phyloP scores from a whole-genome alignment of 2,888 invertebrate genomes.

The Saturnia pavonia region DNA sequence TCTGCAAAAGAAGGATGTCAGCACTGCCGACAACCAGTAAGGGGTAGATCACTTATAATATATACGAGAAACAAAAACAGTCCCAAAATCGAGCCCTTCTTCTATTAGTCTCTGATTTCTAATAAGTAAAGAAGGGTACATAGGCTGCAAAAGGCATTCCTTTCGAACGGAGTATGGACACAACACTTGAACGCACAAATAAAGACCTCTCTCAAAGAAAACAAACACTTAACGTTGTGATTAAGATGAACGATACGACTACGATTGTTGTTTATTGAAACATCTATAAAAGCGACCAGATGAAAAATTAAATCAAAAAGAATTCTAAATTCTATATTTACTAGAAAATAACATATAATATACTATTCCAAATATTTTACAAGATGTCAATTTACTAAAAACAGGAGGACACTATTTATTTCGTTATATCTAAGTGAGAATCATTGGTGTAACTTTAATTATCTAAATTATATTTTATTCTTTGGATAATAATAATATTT shows the following conservation, averaged over 20 bases:
- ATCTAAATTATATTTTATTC: too few relatives aligned
- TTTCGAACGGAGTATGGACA: neutral
- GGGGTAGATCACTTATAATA: too few relatives aligned
- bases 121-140: neutral
- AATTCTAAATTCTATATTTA: neutral
- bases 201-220: slow-evolving; percentile 3
- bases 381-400: too few relatives aligned
- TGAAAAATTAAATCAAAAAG: neutral
- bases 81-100: too few relatives aligned
- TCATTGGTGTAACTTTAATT: too few relatives aligned
- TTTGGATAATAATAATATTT: neutral
- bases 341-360: too few relatives aligned
- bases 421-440: too few relatives aligned
- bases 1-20: too few relatives aligned
- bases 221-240: slow-evolving; percentile 2
- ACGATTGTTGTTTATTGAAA: neutral
- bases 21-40: too few relatives aligned
- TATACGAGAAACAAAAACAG: too few relatives aligned
- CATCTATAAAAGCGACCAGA: neutral
- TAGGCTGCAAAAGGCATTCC: slow-evolving; percentile 5
- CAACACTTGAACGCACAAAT: slow-evolving; percentile 9
- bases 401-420: too few relatives aligned
- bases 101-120: neutral
- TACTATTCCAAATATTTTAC: too few relatives aligned
- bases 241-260: slow-evolving; percentile 4